Percentiles rank a stretch among this genome's conserved stretches.
phyloP scores from a whole-genome alignment of 2,888 invertebrate genomes.

The Anaspis maculata region DNA sequence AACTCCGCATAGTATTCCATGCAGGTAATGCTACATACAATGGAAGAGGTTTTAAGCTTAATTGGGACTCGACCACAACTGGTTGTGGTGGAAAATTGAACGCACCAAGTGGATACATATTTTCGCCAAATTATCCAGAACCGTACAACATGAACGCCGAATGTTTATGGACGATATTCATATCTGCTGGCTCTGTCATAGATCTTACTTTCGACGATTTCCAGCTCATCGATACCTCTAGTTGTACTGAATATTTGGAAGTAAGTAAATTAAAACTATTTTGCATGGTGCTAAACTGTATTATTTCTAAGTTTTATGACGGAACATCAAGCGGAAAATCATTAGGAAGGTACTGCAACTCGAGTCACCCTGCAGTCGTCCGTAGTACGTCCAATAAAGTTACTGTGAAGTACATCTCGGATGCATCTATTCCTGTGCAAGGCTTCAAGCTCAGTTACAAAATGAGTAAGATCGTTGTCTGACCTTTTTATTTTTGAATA shows the following conservation, averaged over 20 bases:
- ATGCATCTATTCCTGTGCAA: neutral
- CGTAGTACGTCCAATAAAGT: neutral
- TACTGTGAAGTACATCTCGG: neutral
- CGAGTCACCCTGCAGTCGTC: neutral
- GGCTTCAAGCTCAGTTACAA: neutral
- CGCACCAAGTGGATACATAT: conserved; percentile 61
- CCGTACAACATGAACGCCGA: conserved; percentile 50
- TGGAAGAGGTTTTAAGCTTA: conserved; percentile 61
- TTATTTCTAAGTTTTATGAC: too few species aligned
- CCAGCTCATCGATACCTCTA: conserved; percentile 51
- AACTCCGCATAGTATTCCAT: conserved; percentile 64
- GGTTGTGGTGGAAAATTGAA: conserved; percentile 77
- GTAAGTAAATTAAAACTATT: too few species aligned
- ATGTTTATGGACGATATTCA: conserved; percentile 73
- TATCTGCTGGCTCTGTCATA: conserved; percentile 62
- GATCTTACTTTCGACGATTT: conserved; percentile 61
- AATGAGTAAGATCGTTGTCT: neutral
- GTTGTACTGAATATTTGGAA: conserved; percentile 64
- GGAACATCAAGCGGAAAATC: too few species aligned
- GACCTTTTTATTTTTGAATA: neutral
- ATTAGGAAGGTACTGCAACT: neutral
- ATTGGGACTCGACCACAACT: conserved; percentile 57
- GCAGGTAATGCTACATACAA: conserved; percentile 60
- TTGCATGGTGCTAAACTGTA: too few species aligned
- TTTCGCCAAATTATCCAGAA: conserved; percentile 81